Base-by-base conservation (phyloP, 2,888 invertebrate genomes). In the Parochlus steinenii region DNA sequence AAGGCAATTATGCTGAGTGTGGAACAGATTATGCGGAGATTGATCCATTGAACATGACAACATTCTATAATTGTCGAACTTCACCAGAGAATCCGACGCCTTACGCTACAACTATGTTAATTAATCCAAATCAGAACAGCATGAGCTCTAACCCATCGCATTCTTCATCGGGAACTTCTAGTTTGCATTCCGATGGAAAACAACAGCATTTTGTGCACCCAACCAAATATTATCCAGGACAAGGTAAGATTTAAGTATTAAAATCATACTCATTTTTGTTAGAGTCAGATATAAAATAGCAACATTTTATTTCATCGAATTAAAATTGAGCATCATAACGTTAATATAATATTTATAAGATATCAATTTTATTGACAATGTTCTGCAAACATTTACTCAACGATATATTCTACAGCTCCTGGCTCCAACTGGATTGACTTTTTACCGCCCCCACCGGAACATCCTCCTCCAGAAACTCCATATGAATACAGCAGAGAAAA, bases 91-190 rank as follows among this genome's bases (percentile, higher is more conserved):
- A 71, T 52, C 72, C 74, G 0, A 71, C 71, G 3, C 79, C 78
- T 1, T 79, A 78, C 54, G 79, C 79, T 11, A 79, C 78, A 1
- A 78, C 79, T 8, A 77, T 76, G 57, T 61, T 78, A 24, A 64
- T 77, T 42, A 58, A 58, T 23, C 53, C 55, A 29, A 53, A 56
- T 5, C 60, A 61, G 5, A 54, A 51, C 10, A 58, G 57, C 33
- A 57, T 54, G 17, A 55, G 57, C 47, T 51, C 55, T 41, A 59
- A 59, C 26, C 35, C 28, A 15, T 19, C 25, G 42, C 52, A 56
- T 28, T 56, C 58, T 6, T 56, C 56, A 12, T 58, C 60, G n/a
- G 60, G 59, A 23, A 59, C 58, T n/a, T 56, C 57, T 35, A 58
- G 58, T 5, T 56, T 58, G 6, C 56, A 59, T 38, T 55, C 58